phyloP scores from a whole-genome alignment of 2,113 vertebrate genomes.

The Arenaria interpres region DNA sequence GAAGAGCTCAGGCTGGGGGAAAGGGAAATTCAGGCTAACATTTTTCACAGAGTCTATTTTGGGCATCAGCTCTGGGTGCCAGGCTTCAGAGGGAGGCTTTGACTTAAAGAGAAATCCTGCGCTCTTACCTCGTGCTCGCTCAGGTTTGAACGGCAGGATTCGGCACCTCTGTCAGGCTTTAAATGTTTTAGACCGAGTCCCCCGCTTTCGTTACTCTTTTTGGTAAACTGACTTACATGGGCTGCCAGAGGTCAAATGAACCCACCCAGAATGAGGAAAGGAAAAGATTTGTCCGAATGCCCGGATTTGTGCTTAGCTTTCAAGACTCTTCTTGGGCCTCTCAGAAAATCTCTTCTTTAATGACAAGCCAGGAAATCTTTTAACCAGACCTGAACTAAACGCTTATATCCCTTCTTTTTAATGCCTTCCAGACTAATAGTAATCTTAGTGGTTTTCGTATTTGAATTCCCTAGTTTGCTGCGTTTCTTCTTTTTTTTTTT shows the following conservation, averaged over 20 bases:
- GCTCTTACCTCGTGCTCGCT: not conserved
- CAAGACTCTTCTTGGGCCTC: not conserved
- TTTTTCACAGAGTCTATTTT: constrained; percentile 55
- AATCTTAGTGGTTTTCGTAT: not conserved
- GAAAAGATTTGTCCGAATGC: not conserved
- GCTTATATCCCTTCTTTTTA: not conserved
- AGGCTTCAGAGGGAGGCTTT: constrained; percentile 35
- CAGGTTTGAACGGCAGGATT: not conserved
- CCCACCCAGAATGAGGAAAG: not conserved
- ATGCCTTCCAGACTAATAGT: not conserved
- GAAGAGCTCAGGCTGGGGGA: constrained; percentile 21
- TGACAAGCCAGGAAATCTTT: constrained; percentile 20
- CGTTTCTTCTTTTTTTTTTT: not conserved
- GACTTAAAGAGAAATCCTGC: constrained; percentile 16
- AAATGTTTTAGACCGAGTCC: not conserved
- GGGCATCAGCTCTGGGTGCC: constrained; percentile 20
- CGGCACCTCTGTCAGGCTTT: constrained; percentile 4
- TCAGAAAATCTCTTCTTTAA: constrained; percentile 5
- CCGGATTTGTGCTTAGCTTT: not conserved
- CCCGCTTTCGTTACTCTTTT: not conserved
- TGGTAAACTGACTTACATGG: not conserved
- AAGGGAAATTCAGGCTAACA: constrained; percentile 45
- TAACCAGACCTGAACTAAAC: not conserved
- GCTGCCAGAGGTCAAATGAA: constrained; percentile 4
- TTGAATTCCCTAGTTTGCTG: not conserved